Base-by-base conservation (phyloP, 2,113 vertebrate species). In the Eurystomus gularis region DNA sequence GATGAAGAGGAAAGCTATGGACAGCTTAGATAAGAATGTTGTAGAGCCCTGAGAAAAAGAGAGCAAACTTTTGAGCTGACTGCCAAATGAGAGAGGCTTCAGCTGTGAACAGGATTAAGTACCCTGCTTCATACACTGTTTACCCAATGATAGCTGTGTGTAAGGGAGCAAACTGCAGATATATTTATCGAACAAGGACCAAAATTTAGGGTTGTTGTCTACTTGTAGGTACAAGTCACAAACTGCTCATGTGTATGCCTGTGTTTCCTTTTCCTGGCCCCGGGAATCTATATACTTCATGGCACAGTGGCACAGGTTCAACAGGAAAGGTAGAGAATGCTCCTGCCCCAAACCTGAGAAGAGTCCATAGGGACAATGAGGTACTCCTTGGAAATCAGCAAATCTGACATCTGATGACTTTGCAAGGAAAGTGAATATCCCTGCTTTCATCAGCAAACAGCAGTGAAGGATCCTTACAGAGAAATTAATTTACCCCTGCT, bases 11-110 rank as follows among this genome's bases (percentile, higher is more conserved):
- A 82, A 91, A 93, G 83, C 94, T 94, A 89, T 9, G 31, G 89
- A n/a, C 77, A 82, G 95, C 91, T 95, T 96, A 94, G 94, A 96
- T 96, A 97, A 97, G 95, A 96, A 91, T 91, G 89, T 91, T 84
- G 48, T 76, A 87, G 66, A 73, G 73, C 86, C 84, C 94, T 91
- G 95, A 96, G 95, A 96, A 97, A 96, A 94, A 91, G 44, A 86
- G 68, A 93, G 48, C 61, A 79, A 97, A 97, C 77, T 96, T 96
- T 68, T 87, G 65, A 95, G 81, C 81, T 79, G 52, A 65, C 61
- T 95, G 94, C 86, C 70, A 91, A 82, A 51, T 37, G 70, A 82
- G 65, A 88, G 68, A 84, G 35, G 65, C 77, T 96, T 95, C 86
- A 79, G 61, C 84, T 87, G 35, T 37, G 83, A 79, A 82, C n/a